Conservation (phyloP, 1,140 invertebrate genomes). For the Drosophila quadrilineata region DNA sequence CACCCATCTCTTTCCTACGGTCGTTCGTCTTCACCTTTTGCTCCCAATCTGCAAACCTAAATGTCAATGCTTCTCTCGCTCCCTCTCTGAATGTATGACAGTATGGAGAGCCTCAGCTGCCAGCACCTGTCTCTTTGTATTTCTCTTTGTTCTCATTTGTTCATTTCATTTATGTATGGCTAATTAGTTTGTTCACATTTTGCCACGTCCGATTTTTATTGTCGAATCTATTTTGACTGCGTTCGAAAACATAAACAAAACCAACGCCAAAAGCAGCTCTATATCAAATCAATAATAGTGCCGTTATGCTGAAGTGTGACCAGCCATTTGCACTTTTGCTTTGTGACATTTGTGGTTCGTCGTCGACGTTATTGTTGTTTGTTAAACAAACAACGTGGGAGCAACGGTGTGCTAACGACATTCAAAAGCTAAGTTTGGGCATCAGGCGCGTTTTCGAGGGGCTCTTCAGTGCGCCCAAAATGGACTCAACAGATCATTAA, state of each 20-base stretch:
- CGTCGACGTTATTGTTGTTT: constrained; percentile 4
- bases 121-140: constrained; percentile 22
- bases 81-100: not conserved
- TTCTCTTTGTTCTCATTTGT: constrained; percentile 13
- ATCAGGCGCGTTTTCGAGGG: constrained; percentile 10
- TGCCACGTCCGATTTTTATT: constrained; percentile 47
- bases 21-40: constrained; percentile 30
- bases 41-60: constrained; percentile 8
- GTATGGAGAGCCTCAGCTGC: not conserved
- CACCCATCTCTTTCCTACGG: too few relatives aligned
- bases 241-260: too few relatives aligned
- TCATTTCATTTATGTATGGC: constrained; percentile 35
- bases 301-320: constrained; percentile 39
- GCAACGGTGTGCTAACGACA: constrained; percentile 9
- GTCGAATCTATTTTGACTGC: constrained; percentile 43
- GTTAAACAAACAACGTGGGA: constrained; percentile 21
- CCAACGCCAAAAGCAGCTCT: too few relatives aligned
- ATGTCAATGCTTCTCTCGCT: constrained; percentile 32
- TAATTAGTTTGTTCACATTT: constrained; percentile 56
- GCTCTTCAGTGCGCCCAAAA: not conserved
- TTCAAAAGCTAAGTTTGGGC: constrained; percentile 25
- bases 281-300: constrained; percentile 35
- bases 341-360: constrained; percentile 52
- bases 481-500: not conserved
- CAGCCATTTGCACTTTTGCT: constrained; percentile 45